Evolutionary conservation across 2,888 invertebrate species (phyloP).

Genomic region (Caenorhabditis sp.): DNA sequence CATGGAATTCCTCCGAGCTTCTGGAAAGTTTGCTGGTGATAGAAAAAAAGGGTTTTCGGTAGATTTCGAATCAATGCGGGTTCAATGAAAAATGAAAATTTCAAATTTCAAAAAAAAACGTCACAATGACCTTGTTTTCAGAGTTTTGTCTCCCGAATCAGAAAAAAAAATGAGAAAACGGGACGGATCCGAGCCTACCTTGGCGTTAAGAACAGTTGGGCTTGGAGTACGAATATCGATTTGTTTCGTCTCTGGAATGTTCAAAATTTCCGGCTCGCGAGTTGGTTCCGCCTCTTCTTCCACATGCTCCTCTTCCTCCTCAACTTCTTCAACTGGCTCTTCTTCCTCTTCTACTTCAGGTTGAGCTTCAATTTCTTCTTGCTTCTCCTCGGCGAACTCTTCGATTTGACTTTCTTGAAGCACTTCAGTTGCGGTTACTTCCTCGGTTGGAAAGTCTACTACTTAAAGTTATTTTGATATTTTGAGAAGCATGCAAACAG

Average conservation of each 20-base stretch:
- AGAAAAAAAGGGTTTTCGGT: neutral
- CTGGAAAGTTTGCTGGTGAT: conserved; percentile 15
- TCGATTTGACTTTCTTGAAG: conserved; percentile 51
- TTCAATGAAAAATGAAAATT: too few species aligned
- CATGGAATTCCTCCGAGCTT: conserved; percentile 43
- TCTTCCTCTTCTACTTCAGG: conserved; percentile 15
- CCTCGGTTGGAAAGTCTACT: conserved; percentile 7
- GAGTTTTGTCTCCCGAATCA: too few species aligned
- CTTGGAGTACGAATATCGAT: conserved; percentile 36
- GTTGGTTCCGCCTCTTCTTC: conserved; percentile 24
- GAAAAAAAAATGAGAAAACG: too few species aligned
- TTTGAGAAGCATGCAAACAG: neutral
- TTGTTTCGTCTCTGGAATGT: conserved; percentile 10
- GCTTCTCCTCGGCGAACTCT: conserved; percentile 33
- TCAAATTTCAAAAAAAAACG: too few species aligned
- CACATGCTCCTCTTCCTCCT: conserved; percentile 17
- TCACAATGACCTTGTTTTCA: too few species aligned
- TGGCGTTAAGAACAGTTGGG: conserved; percentile 35
- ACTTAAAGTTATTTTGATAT: conserved; percentile 18
- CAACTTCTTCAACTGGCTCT: neutral
- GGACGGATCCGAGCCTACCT: conserved; percentile 11
- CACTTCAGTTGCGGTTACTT: conserved; percentile 21
- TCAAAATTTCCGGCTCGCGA: conserved; percentile 8
- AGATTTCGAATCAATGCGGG: too few species aligned
- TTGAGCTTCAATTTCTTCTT: conserved; percentile 7